Percentiles rank a stretch among this genome's conserved stretches.
Evolutionary conservation across 2,113 vertebrate genomes (phyloP).

Genomic region (Ariopsis seemanni): DNA sequence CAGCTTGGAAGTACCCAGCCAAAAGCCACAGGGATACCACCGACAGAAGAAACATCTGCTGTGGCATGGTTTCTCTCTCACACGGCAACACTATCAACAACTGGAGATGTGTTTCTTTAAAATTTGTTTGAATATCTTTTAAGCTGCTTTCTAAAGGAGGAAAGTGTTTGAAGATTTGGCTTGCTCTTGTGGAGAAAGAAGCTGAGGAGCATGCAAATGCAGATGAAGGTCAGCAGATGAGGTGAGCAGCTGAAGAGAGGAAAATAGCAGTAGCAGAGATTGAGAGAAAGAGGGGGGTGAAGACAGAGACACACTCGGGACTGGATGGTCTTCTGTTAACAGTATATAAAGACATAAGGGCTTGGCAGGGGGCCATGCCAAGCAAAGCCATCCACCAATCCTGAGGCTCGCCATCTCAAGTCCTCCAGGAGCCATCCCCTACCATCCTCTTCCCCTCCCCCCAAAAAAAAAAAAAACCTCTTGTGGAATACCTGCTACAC

Average conservation of each 20-base stretch:
- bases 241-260: constrained; percentile 30
- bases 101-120: constrained; percentile 22
- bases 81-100: constrained; percentile 38
- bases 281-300: constrained; percentile 57
- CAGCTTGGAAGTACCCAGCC: constrained; percentile 67
- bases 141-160: constrained; percentile 44
- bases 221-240: constrained; percentile 40
- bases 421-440: constrained; percentile 65
- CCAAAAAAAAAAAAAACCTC: constrained; percentile 42
- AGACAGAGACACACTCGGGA: constrained; percentile 69
- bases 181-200: constrained; percentile 35
- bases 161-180: constrained; percentile 49
- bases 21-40: constrained; percentile 72
- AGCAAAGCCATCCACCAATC: constrained; percentile 76
- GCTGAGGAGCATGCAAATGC: constrained; percentile 29
- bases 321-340: constrained; percentile 75
- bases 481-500: constrained; percentile 72
- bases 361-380: constrained; percentile 74
- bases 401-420: constrained; percentile 70
- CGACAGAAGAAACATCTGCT: constrained; percentile 65
- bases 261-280: constrained; percentile 44
- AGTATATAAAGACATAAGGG: constrained; percentile 81
- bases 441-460: constrained; percentile 56
- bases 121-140: constrained; percentile 14
- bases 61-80: constrained; percentile 71